These are phyloP conservation scores for Columba janthina DNA, from an alignment of 2,113 vertebrate species.

Conservation along the genomic window DNA sequence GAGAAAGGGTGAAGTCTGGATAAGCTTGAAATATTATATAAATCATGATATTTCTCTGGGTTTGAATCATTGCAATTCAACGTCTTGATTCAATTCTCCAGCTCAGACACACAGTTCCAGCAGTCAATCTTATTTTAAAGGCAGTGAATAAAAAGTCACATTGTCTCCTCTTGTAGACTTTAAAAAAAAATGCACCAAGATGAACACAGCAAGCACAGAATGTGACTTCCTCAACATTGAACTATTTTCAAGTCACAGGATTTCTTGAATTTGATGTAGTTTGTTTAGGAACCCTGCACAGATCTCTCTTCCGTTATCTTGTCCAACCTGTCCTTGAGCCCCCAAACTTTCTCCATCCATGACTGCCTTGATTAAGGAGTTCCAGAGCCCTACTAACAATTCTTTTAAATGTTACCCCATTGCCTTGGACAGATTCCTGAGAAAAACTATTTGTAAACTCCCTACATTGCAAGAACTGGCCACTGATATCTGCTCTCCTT, in stretches of 20 bases:
- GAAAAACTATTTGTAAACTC: not conserved
- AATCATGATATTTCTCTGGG: not conserved
- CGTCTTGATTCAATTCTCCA: not conserved
- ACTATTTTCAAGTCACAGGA: not conserved
- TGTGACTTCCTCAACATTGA: not conserved
- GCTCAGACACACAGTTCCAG: not conserved
- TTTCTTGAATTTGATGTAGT: not conserved
- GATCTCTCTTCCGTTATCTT: not conserved
- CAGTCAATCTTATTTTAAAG: not conserved
- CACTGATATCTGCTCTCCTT: not conserved
- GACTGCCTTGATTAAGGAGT: not conserved
- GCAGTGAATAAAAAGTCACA: not conserved
- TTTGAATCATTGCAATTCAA: not conserved
- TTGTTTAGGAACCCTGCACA: not conserved
- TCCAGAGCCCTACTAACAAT: not conserved
- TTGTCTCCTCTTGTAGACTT: not conserved
- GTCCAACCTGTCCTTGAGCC: not conserved
- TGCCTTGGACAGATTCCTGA: not conserved
- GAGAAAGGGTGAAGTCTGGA: not conserved
- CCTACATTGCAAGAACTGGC: not conserved
- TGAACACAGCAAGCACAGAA: not conserved
- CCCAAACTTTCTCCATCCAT: not conserved
- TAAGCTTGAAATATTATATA: not conserved
- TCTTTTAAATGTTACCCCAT: not conserved
- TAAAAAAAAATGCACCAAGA: not conserved